These are phyloP conservation scores for Netelia inedita DNA, from an alignment of 2,888 invertebrate genomes.

Conservation along the genomic window DNA sequence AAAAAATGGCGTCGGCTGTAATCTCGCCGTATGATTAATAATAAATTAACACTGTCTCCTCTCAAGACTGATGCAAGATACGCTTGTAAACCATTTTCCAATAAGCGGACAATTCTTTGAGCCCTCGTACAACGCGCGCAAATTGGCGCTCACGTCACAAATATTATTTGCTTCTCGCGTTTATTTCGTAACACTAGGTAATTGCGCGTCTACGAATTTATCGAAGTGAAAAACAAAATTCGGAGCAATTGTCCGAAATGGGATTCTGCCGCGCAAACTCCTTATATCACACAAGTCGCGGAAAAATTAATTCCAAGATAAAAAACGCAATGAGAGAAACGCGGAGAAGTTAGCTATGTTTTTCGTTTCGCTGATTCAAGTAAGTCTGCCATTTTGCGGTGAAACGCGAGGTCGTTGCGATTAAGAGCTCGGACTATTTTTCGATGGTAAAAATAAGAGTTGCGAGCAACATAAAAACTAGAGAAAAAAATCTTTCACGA, in stretches of 20 bases:
- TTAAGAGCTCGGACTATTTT: neutral
- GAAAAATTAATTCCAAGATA: neutral
- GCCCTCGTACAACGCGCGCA: neutral
- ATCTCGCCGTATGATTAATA: slow-evolving; percentile 23
- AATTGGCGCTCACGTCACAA: too few relatives aligned
- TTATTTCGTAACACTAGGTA: slow-evolving; percentile 35
- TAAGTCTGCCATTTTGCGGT: slow-evolving; percentile 72
- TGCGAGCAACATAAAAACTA: neutral
- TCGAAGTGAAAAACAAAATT: neutral
- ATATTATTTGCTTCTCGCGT: neutral
- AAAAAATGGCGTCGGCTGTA: slow-evolving; percentile 46
- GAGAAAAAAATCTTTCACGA: neutral
- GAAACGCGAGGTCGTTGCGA: slow-evolving; percentile 41
- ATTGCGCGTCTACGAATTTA: slow-evolving; percentile 21
- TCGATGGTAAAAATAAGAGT: neutral
- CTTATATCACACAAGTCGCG: neutral
- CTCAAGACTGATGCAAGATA: neutral
- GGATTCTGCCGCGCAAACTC: neutral
- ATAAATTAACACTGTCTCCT: neutral
- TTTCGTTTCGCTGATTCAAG: slow-evolving; percentile 26
- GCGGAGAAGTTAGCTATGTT: neutral
- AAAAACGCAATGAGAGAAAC: neutral
- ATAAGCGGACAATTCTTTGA: neutral
- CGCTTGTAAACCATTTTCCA: neutral
- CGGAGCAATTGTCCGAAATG: neutral